Base-by-base conservation (phyloP, 2,797 vertebrate species). In the Tolypeutes matacus region DNA sequence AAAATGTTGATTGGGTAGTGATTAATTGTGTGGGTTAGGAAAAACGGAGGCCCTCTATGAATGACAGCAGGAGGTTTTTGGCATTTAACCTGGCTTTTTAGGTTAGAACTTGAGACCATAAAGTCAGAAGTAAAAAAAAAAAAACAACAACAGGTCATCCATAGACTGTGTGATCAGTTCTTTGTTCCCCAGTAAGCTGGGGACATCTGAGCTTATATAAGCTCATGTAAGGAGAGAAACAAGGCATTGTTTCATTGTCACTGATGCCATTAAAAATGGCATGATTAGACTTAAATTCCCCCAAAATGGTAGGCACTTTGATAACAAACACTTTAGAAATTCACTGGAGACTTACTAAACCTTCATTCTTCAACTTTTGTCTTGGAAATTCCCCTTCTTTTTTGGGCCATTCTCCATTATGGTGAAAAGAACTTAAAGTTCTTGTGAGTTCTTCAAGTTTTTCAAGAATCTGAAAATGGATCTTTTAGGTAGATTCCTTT, bases 371-470 rank as follows among this genome's bases (percentile, higher is more conserved):
- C 60, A 29, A 1, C 10, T 12, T 88, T 90, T 83, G 17, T 42
- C 84, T 80, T 42, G 75, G 91, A 93, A 94, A 92, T 6, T 46
- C 46, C 21, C 69, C 56, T n/a, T 83, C 49, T 60, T 88, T 62
- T 58, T 76, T 4, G 7, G 15, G 8, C 3, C 46, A 21, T 27
- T 70, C 18, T 46, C 49, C 51, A 5, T 51, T 46, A 23, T 7
- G 36, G 29, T 29, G 46, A 67, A 86, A 70, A 89, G 23, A 85
- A n/a, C 36, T 23, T 60, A 49, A 67, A 36, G 34, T 34, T 56
- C 67, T 89, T 34, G 4, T 17, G 80, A 60, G 58, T 65, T 21
- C 14, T 64, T 80, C 46, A 72, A 18, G 29, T n/a, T 31, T 83
- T 65, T 83, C 64, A 65, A 42, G 29, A 81, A 67, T 7, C 18